phyloP scores from a whole-genome alignment of 2,113 vertebrate species.

The Phylloscopus whistleri region DNA sequence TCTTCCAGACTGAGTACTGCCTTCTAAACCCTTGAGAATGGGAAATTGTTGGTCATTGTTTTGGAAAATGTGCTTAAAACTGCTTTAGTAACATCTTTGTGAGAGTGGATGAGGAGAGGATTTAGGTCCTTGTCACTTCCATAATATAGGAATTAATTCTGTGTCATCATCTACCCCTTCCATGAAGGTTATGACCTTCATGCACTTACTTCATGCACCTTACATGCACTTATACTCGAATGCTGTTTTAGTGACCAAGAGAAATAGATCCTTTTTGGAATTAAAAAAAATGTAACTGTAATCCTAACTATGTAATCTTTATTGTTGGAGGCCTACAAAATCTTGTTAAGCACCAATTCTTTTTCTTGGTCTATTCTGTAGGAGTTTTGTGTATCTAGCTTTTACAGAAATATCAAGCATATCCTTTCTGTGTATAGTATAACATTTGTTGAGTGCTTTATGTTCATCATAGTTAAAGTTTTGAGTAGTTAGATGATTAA shows the following conservation, averaged over 20 bases:
- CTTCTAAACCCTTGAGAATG: neutral
- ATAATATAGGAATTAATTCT: neutral
- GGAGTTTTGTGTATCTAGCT: neutral
- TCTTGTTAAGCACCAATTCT: neutral
- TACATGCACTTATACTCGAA: rapidly evolving
- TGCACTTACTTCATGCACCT: neutral
- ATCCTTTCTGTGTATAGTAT: neutral
- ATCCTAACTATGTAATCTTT: neutral
- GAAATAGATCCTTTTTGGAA: neutral
- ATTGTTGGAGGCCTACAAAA: neutral
- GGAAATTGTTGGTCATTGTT: neutral
- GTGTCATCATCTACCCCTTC: neutral
- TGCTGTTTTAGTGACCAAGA: neutral
- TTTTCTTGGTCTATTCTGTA: neutral
- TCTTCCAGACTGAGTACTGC: neutral
- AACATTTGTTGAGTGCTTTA: neutral
- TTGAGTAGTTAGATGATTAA: neutral
- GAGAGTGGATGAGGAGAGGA: neutral
- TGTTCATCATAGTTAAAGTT: neutral
- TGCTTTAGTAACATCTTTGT: neutral
- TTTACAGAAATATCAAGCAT: neutral
- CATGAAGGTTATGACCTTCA: neutral
- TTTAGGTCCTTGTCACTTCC: neutral
- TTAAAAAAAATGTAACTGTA: neutral
- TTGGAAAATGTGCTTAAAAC: neutral